Base-by-base conservation (phyloP, 2,888 invertebrate genomes). In the Plagodis pulveraria region DNA sequence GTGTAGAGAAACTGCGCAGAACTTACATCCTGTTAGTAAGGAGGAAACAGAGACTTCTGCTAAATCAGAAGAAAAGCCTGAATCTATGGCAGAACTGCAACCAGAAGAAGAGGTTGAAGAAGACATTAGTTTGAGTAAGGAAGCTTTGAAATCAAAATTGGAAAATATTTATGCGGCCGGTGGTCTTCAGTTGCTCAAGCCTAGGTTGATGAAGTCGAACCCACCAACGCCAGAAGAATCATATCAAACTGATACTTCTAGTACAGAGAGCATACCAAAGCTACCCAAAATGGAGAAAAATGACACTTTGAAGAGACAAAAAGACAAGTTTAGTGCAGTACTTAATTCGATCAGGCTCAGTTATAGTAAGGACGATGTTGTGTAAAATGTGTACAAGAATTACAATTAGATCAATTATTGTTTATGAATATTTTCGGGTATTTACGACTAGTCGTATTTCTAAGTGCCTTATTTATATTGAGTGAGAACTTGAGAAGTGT, bases 221-320 rank as follows among this genome's bases (percentile, higher is more conserved):
- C 84, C 89, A 34, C 85, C 86, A 0, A 84, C 89, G 2, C 86
- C 87, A 0, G 91, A 91, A 59, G 90, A 91, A 35, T 68, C 84
- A 0, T 81, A 82, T 49, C 85, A 83, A 66, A 82, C 84, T 0
- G 87, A 87, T 40, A 72, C 72, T 6, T 86, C 86, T 0, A 89
- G 87, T 63, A 73, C 72, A 8, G 91, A 91, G 47, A 90, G 86
- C 69, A 74, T 87, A 75, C 58, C 80, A 4, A 91, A 85, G 66
- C 41, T 83, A 43, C 85, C 88, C 0, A 91, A 90, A 74, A 72
- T 86, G 60, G 88, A 89, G 41, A 91, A 88, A 70, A 91, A 91
- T 56, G 91, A 93, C 66, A 93, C 93, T 1, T 71, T 93, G 43
- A 89, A 86, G 58, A 71, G 92, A 66, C 92, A 93, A 63, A 89